Evolutionary conservation across 2,113 vertebrate genomes (phyloP), one percentile per base, ranked within the genome.

Genomic region (Podilymbus podiceps): DNA sequence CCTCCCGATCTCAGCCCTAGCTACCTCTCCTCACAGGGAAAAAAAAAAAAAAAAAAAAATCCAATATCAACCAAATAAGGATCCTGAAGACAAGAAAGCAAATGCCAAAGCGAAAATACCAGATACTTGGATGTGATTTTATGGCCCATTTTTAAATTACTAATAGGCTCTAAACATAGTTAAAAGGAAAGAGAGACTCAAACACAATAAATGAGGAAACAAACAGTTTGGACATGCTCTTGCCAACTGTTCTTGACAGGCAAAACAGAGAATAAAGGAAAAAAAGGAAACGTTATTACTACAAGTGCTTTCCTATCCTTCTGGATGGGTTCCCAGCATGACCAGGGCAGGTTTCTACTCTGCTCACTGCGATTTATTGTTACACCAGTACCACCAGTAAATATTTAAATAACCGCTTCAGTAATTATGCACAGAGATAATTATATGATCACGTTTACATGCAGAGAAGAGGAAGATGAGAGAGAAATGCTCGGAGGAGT

Each of bases 211-310:
- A 60, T 12, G 60, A 88, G 56, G 88, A 86, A 77, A 73, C 30
- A 25, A 64, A 63, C 0, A 4, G 25, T 15, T 8, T 49, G 58
- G 81, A 85, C 5, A 3, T 2, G n/a, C 63, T 75, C 9, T 47
- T 78, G 90, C 96, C 93, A 91, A 52, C 38, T 50, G 66, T 79
- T 88, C 89, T 78, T 42, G 84, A 90, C 53, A 71, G n/a, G 58
- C 20, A 49, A 22, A 85, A 44, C 11, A 83, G 42, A 94, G 91
- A 91, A 85, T 17, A 56, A 67, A 90, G 49, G 1, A 22, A 28
- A 47, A 42, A 56, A 63, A 66, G 66, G 84, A 93, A 95, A 82
- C 3, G 0, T 35, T 23, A 73, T 76, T 79, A 56, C 83, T 79
- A 21, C 74, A 62, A 95, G 80, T n/a, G 55, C 74, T 87, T 91